Evolutionary conservation across 2,113 vertebrate species (phyloP).

Genomic region (Ia io): DNA sequence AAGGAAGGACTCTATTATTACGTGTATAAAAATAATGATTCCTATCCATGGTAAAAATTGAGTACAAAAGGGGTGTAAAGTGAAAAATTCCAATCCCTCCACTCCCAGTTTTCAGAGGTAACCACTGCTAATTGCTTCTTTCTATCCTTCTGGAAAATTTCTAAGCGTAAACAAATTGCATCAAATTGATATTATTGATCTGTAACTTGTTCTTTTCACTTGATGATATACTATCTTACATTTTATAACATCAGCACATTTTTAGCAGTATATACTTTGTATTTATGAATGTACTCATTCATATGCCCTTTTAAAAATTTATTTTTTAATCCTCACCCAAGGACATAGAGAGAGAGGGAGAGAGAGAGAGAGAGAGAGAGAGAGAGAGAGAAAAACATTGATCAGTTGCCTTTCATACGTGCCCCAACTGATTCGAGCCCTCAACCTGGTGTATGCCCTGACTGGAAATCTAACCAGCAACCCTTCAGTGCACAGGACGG

Average conservation of each 20-base stretch:
- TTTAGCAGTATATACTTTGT: not conserved
- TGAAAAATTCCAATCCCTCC: not conserved
- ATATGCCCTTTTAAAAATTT: not conserved
- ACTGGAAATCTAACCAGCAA: too few species aligned
- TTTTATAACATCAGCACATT: conserved; percentile 15
- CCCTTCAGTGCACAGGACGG: too few species aligned
- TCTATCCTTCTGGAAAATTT: not conserved
- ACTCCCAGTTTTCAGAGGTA: not conserved
- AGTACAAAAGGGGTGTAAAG: not conserved
- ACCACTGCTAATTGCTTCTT: conserved; percentile 30
- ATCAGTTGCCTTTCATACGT: too few species aligned
- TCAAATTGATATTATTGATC: not conserved
- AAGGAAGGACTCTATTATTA: conserved; percentile 14
- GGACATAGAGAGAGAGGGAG: too few species aligned
- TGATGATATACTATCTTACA: not conserved
- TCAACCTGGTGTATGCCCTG: too few species aligned
- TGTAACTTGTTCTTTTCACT: conserved; percentile 32
- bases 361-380: too few species aligned
- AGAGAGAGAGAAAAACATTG: too few species aligned
- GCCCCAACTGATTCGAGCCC: too few species aligned
- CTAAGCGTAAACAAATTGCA: not conserved
- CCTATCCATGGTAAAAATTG: not conserved
- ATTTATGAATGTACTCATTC: not conserved
- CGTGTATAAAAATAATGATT: conserved; percentile 19
- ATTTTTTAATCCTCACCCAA: too few species aligned